Conservation (phyloP, 2,113 vertebrate species). For the Phalacrocorax aristotelis region DNA sequence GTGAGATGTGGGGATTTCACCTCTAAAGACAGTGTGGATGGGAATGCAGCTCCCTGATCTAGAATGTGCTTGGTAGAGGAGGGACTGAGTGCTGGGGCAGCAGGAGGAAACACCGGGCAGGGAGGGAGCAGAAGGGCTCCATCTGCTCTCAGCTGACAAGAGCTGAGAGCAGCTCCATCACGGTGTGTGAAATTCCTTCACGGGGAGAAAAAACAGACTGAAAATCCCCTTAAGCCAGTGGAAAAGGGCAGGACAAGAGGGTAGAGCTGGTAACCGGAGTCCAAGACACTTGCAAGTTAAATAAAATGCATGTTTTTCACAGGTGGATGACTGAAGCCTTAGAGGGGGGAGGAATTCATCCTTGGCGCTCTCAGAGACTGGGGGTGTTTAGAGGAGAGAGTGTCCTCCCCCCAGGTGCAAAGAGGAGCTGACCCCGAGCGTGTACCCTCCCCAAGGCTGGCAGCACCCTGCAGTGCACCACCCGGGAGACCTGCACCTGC, state of each 20-base stretch:
- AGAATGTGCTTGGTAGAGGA: not conserved
- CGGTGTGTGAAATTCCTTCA: not conserved
- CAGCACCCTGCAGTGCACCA: not conserved
- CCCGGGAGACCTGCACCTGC: accelerated
- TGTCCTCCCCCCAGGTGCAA: not conserved
- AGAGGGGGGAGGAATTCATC: not conserved
- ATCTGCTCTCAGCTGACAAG: not conserved
- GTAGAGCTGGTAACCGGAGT: not conserved
- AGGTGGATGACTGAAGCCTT: not conserved
- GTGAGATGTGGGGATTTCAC: not conserved
- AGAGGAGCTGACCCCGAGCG: not conserved
- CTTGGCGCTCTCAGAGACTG: not conserved
- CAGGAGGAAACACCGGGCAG: not conserved
- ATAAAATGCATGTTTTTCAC: not conserved
- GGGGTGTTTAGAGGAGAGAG: not conserved
- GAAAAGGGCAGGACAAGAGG: not conserved
- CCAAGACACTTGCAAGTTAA: not conserved
- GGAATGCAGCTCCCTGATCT: not conserved
- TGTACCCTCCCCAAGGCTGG: not conserved
- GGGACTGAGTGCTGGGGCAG: not conserved
- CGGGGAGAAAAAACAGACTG: not conserved
- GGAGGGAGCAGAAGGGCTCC: not conserved
- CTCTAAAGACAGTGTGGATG: accelerated
- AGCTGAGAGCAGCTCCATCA: not conserved
- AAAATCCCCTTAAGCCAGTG: not conserved